Base-by-base conservation (phyloP, 2,113 vertebrate genomes). In the Morone chrysops region DNA sequence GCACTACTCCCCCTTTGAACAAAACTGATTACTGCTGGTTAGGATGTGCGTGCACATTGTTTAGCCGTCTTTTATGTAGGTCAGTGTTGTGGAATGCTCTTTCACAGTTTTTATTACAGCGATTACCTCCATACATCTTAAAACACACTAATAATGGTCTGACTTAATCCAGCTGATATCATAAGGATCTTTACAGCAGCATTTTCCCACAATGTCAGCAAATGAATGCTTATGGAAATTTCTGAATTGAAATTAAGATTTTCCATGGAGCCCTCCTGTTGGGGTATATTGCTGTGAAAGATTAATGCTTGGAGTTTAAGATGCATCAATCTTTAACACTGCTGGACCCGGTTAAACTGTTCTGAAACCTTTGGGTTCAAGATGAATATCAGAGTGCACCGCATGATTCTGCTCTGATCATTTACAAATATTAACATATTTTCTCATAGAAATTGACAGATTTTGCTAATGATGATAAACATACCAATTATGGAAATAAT, bases 291-390 rank as follows among this genome's bases (percentile, higher is more conserved):
- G 41, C 72, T 17, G 54, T 93, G 80, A 93, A 90, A 90, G 83
- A 94, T 92, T 88, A 70, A 93, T 91, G 80, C 73, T 73, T 83
- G 50, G 81, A 89, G 70, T 89, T 94, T 92, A 90, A 92, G 72
- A 81, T 56, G 16, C 69, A 93, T 94, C 50, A 93, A 94, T 93
- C 76, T 92, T 94, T 93, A 61, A 92, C 73, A 71, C 67, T 69
- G 68, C 67, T 75, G 68, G 75, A 62, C 66, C 16, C 73, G 83
- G 87, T 88, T 92, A 90, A 92, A 89, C 80, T 70, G 59, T 81
- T 85, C 60, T 62, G 70, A 87, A 87, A 78, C 74, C 60, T 36
- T 4, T 6, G 20, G 50, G 72, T 57, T 82, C 1, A 70, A 81
- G 74, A 88, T 89, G 75, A 89, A 91, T 90, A 85, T 78, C 61